phyloP scores from a whole-genome alignment of 2,797 vertebrate genomes.

The Phalanger gymnotis region DNA sequence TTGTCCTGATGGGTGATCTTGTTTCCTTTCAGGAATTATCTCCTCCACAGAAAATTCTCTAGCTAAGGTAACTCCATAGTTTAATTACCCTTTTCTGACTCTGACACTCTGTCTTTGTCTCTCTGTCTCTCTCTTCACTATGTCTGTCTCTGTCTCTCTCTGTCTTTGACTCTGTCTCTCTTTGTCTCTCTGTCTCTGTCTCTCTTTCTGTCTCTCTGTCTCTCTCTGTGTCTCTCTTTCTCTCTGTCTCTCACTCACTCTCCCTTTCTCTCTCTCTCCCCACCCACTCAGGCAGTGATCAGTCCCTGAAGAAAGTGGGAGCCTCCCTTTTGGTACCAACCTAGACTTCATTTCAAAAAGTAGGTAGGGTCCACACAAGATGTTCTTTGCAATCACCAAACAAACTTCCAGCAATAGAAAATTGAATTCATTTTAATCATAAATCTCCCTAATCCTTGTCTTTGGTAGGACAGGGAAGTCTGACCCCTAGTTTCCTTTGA shows the following conservation, averaged over 20 bases:
- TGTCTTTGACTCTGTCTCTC: neutral
- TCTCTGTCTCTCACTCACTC: neutral
- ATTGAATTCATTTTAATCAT: conserved; percentile 13
- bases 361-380: neutral
- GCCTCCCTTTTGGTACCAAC: neutral
- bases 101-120: neutral
- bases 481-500: conserved; percentile 3
- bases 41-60: neutral
- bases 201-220: neutral
- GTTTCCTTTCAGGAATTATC: neutral
- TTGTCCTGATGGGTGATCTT: neutral
- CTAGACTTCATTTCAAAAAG: neutral
- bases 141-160: neutral
- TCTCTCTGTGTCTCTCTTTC: neutral
- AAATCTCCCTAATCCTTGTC: neutral
- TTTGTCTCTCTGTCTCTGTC: neutral
- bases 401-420: neutral
- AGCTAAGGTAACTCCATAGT: neutral
- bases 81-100: conserved; percentile 9
- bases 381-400: neutral
- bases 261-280: neutral
- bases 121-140: neutral
- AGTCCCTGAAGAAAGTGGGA: neutral
- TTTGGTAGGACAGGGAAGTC: neutral
- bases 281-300: neutral